phyloP scores from a whole-genome alignment of 2,797 vertebrate genomes.

The Emydoidea blandingii region DNA sequence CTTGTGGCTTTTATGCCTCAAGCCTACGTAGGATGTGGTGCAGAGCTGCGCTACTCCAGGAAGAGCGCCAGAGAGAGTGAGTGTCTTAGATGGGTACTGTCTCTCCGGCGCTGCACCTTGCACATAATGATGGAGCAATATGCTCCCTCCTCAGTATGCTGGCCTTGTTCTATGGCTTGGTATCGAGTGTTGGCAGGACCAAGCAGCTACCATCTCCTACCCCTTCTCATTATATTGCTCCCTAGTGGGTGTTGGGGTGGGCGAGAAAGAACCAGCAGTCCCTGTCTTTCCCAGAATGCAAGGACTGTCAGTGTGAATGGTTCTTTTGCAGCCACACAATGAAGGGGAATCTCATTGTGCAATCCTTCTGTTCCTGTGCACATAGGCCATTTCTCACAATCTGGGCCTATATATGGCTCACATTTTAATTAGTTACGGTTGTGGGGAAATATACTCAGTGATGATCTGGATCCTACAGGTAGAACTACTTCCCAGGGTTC shows the following conservation, averaged over 20 bases:
- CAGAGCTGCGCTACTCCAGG: not conserved
- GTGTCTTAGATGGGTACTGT: not conserved
- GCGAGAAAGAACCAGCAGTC: not conserved
- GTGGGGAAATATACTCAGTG: not conserved
- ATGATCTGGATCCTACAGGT: not conserved
- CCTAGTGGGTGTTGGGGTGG: rapidly evolving
- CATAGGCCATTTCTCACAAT: rapidly evolving
- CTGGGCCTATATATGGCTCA: not conserved
- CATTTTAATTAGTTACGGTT: not conserved
- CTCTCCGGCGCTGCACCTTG: not conserved
- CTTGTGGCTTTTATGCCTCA: not conserved
- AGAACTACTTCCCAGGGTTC: not conserved
- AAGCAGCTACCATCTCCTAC: not conserved
- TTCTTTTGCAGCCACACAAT: not conserved
- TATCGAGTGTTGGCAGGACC: not conserved
- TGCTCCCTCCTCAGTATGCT: not conserved
- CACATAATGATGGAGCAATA: not conserved
- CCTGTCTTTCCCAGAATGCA: not conserved
- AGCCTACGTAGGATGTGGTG: not conserved
- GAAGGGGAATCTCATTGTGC: not conserved
- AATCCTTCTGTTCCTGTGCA: not conserved
- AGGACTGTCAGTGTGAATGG: not conserved
- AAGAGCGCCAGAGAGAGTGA: not conserved
- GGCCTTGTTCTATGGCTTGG: not conserved
- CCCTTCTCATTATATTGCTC: not conserved